Evolutionary conservation across 2,797 vertebrate species (phyloP).

Genomic region (Octomys mimax): DNA sequence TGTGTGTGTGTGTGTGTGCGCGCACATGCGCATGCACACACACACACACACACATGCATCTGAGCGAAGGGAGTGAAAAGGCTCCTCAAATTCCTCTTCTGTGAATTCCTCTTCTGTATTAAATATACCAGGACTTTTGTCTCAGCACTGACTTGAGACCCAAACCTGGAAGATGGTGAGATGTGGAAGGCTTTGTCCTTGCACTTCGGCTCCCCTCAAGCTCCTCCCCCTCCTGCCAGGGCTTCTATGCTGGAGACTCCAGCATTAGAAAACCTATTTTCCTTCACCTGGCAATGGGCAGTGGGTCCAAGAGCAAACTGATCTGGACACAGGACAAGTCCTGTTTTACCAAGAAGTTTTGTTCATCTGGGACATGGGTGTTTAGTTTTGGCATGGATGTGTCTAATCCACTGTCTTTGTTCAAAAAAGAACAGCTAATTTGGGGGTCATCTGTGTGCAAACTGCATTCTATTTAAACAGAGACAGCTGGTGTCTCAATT

Average conservation of each 20-base stretch:
- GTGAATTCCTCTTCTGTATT: neutral
- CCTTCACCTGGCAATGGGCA: neutral
- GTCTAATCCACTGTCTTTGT: slow-evolving; percentile 3
- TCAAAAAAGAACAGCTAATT: slow-evolving; percentile 58
- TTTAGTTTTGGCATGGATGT: slow-evolving; percentile 27
- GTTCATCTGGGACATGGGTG: neutral
- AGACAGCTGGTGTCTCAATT: slow-evolving; percentile 64
- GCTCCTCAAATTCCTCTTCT: neutral
- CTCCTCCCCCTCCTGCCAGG: neutral
- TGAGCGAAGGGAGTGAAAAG: neutral
- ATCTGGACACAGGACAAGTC: neutral
- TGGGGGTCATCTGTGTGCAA: slow-evolving; percentile 32
- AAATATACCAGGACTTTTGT: neutral
- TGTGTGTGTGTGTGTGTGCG: neutral
- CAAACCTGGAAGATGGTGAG: neutral
- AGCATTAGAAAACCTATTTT: neutral
- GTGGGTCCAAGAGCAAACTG: neutral
- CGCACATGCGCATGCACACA: too few species aligned
- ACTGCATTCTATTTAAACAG: slow-evolving; percentile 40
- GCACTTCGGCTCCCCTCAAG: neutral
- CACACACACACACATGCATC: neutral
- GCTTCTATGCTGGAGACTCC: neutral
- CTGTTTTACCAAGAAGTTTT: slow-evolving; percentile 34
- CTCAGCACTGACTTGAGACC: neutral
- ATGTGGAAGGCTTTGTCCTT: neutral